Evolutionary conservation across 2,113 vertebrate species (phyloP), one percentile per base, ranked within the genome.

Genomic region (Chaenogobius annularis): DNA sequence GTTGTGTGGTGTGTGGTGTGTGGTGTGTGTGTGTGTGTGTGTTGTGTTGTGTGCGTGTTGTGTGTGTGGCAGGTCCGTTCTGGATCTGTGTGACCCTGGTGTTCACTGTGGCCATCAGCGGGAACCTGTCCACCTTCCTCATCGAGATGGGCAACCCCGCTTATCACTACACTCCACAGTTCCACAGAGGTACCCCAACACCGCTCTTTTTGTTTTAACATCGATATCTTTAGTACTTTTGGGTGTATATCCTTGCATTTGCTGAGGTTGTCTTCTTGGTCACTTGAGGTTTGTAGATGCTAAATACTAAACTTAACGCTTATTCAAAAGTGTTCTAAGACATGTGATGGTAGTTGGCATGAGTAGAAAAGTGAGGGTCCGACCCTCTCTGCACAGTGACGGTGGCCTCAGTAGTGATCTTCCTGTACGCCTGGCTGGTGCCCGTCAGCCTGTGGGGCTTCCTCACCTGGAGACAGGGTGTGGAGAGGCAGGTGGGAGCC

Each of bases 41-140:
- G n/a, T n/a, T n/a, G n/a, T n/a, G n/a, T n/a, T 31, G 1, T 31
- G 26, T 31, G 26, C 26, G 26, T 31, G 26, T 31, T 4, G 1
- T 31, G 26, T 31, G 26, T 4, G 26, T 64, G 14, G 20, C 66
- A 97, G 95, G 95, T 4, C 95, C 96, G 0, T 96, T 97, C 84
- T 96, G 95, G 95, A 96, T 97, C 77, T 96, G 96, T 2, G 93
- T 94, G 69, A 95, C 96, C 0, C 87, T 97, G 76, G 94, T 94
- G 35, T 94, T 96, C 31, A 93, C 94, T 0, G 78, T 97, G 52
- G 94, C 92, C 0, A 80, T 95, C 78, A 95, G 93, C 2, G 93
- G 95, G 55, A 96, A 96, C 75, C 74, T 96, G 79, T 94, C 92
- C 11, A 89, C 85, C 13, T 91, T 95, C 80, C 84, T 95, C 56